phyloP scores from a whole-genome alignment of 2,888 invertebrate genomes.

The Vesta saturnalis region DNA sequence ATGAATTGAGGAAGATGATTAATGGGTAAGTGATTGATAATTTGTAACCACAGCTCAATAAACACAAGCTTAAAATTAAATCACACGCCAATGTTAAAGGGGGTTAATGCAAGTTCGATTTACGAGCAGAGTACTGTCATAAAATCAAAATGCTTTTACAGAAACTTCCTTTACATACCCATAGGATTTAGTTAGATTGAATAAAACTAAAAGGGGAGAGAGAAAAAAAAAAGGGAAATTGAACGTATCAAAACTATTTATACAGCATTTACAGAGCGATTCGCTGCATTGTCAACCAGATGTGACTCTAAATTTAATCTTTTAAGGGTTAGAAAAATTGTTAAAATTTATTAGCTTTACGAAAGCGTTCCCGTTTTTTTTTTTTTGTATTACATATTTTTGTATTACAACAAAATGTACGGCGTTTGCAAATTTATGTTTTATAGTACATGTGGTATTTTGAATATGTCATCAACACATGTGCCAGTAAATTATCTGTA shows the following conservation, averaged over 20 bases:
- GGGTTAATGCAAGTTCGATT: constrained; percentile 12
- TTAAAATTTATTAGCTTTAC: constrained; percentile 22
- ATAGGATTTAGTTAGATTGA: constrained; percentile 6
- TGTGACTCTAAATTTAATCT: constrained; percentile 31
- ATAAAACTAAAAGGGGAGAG: constrained; percentile 18
- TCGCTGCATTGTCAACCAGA: constrained; percentile 33
- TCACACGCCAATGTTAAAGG: constrained; percentile 23
- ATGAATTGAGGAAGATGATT: too few species aligned
- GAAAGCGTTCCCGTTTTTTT: constrained; percentile 3
- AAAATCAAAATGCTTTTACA: constrained; percentile 24
- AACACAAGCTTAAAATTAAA: constrained; percentile 16
- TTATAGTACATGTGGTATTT: constrained; percentile 34
- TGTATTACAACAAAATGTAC: constrained; percentile 23
- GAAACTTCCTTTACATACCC: constrained; percentile 18
- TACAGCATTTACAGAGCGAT: constrained; percentile 22
- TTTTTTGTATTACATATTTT: constrained; percentile 19
- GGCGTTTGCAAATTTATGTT: constrained; percentile 26
- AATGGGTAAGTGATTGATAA: too few species aligned
- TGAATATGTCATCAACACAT: constrained; percentile 33
- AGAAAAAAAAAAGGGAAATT: constrained; percentile 17
- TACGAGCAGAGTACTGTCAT: constrained; percentile 18
- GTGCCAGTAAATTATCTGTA: constrained; percentile 28
- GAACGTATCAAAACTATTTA: constrained; percentile 21
- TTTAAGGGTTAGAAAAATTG: constrained; percentile 14
- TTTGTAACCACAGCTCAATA: too few species aligned